Evolutionary conservation across 2,888 invertebrate species (phyloP), one percentile per base, ranked within the genome.

Genomic region (Thereva nobilitata): DNA sequence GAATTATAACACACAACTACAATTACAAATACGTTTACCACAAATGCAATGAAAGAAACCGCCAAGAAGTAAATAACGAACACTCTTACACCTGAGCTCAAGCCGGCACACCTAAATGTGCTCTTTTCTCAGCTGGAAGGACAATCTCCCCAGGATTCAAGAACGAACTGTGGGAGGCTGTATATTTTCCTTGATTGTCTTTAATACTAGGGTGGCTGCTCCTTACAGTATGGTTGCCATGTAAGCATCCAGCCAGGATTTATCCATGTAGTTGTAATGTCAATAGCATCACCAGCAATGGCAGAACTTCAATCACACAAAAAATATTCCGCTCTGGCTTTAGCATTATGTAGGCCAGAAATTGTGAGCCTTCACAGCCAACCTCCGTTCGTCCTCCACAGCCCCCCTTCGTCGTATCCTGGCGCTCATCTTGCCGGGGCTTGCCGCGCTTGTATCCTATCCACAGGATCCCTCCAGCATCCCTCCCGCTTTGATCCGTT

Each of bases 311-410:
- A 68, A 66, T 68, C 68, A 68, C 61, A 55, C 56, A 61, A 64
- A 61, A 66, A 64, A 67, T 64, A 64, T 53, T 38, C 66, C 49
- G 63, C 44, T 59, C 64, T 66, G 45, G 64, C 63, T 66, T 67
- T 68, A 23, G 23, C 68, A 52, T 67, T 64, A 68, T 68, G 64
- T 68, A 67, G 68, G 68, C 66, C 68, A 68, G 64, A 57, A 64
- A 23, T 23, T 23, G 23, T 23, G 23, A 23, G 23, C 23, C 23
- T 23, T 23, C 23, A 23, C 23, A 23, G 23, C 23, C 23, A 2
- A 1, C 23, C 23, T 2, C 23, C 23, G 23, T 2, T 57, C 67
- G 38, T 53, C 59, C 44, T 44, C 41, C 53, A 10, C 44, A 40
- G 23, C 10, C 49, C 54, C 41, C 49, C 40, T 45, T 45, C 45